Evolutionary conservation across 2,113 vertebrate species (phyloP), one percentile per base, ranked within the genome.

Genomic region (Gopherus flavomarginatus): DNA sequence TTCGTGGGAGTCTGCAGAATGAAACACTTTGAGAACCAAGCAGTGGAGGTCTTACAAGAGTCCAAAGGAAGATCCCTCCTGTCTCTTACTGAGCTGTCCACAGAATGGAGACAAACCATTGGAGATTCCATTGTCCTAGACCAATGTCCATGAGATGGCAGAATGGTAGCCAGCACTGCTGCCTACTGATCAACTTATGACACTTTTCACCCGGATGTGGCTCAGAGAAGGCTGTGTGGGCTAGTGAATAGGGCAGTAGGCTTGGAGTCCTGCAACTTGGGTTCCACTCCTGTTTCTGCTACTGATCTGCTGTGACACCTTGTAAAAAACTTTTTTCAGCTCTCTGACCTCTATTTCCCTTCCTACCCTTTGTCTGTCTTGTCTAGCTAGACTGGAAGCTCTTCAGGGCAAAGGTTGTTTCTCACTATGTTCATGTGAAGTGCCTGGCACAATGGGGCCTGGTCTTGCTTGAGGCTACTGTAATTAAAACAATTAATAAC

Each of bases 1-100:
- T 77, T 77, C 2, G 3, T 27, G 38, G 42, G 75, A 26, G 75
- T 16, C 24, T 47, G 24, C 42, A 78, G 75, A 78, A n/a, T 31
- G 53, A 26, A 1, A 16, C 65, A 5, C 14, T 27, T 26, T 13
- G 21, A 79, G 19, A 78, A 47, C 53, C 69, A n/a, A 47, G 77
- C 44, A 84, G 17, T n/a, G 62, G 86, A 27, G 13, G 69, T 79
- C 27, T 92, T 79, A 35, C 77, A 69, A 72, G 47, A 31, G 26
- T 78, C 79, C 80, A 26, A 3, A 13, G 31, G 8, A 0, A 0
- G 13, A n/a, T 75, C 75, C 88, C 88, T 26, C 31, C 49, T 81
- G 50, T 44, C 27, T 49, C 65, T 52, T 3, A 31, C 59, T 0
- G 0, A 47, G 44, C 9, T 57, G 10, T 12, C 52, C 86, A 38